These are phyloP conservation scores for Channa striata DNA, from an alignment of 2,797 vertebrate species.

Conservation along the genomic window DNA sequence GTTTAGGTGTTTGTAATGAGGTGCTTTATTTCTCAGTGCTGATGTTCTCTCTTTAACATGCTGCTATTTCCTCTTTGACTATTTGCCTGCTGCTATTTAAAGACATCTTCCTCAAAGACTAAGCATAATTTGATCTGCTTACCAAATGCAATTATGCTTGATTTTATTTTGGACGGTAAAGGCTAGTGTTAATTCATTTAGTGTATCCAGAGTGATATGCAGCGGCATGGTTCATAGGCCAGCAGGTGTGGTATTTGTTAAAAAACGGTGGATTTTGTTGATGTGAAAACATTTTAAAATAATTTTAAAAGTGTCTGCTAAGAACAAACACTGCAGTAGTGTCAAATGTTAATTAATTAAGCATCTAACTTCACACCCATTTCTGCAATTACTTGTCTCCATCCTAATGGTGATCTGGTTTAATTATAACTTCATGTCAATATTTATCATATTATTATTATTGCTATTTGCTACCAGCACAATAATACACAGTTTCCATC, in stretches of 20 bases:
- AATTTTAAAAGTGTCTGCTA: not conserved
- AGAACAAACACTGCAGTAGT: too few species aligned
- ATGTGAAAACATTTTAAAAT: too few species aligned
- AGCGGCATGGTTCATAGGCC: not conserved
- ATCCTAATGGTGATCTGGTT: not conserved
- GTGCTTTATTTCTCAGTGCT: not conserved
- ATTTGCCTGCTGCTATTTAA: conserved; percentile 23
- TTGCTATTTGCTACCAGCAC: too few species aligned
- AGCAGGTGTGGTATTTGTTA: not conserved
- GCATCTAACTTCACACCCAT: not conserved
- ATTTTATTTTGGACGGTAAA: conserved; percentile 37
- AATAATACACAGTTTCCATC: too few species aligned
- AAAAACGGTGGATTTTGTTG: not conserved
- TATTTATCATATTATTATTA: too few species aligned
- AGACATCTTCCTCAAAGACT: conserved; percentile 10
- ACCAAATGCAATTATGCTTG: conserved; percentile 34
- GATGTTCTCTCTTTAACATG: not conserved
- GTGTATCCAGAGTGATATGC: not conserved
- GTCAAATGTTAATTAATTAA: not conserved
- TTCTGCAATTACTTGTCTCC: not conserved
- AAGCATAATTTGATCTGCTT: conserved; percentile 27
- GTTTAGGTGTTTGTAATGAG: not conserved
- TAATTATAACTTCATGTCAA: not conserved
- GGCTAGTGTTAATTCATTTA: conserved; percentile 15
- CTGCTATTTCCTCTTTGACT: not conserved